Base-by-base conservation (phyloP, 1,140 invertebrate genomes). In the Leptinotarsa defecta region DNA sequence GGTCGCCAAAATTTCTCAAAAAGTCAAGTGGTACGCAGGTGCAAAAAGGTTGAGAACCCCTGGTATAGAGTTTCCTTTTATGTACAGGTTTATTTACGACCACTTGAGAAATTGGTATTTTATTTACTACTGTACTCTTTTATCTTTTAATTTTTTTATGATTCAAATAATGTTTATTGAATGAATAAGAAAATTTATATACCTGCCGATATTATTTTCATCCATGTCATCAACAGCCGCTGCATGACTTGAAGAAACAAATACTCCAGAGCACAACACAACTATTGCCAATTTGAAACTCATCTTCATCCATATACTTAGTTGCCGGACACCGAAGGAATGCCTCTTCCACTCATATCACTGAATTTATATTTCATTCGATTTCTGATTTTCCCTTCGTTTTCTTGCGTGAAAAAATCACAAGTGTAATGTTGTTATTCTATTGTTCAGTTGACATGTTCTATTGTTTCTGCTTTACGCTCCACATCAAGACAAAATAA, bases 401-500 rank as follows among this genome's bases (percentile, higher is more conserved):
- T 24, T 48, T 49, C 68, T 48, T 49, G 68, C 68, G 68, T 70
- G 68, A 70, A 70, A 49, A 70, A 48, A 49, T 48, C 20, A 43
- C 43, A 78, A 43, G 48, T 74, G 72, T 24, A 73, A 75, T 71
- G 63, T 65, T 70, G 68, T 48, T 70, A 81, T 75, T 76, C 79
- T 74, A 79, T 81, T 81, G 79, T 81, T 70, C 71, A 72, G n/a
- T 48, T 11, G 22, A 63, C 34, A 76, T 68, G 65, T 62, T 43
- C 73, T 73, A 81, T 82, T 82, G 81, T 82, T 80, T 81, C 73
- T 80, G 79, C 77, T 82, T 62, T 20, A 43, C 8, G 79, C 52
- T 68, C 68, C 75, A 71, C 65, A 73, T 74, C 78, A 65, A 72
- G 81, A 68, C 17, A 57, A 57, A 57, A 57, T 65, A 4, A n/a